phyloP scores from a whole-genome alignment of 1,140 invertebrate genomes.

The Temnothorax longispinosus region DNA sequence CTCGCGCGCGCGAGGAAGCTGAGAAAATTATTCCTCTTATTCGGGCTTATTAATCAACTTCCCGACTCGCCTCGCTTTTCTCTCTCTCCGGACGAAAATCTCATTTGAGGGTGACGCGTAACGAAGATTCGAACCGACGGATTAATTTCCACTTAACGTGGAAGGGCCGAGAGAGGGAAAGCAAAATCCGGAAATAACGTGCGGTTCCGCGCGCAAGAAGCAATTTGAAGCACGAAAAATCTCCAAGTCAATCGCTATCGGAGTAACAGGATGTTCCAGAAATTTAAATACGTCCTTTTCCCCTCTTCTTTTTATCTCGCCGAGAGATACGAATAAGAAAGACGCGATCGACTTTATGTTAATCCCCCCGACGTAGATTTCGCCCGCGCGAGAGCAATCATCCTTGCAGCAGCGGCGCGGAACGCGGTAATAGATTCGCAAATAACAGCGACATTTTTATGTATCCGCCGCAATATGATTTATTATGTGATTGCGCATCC shows the following conservation, averaged over 20 bases:
- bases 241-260: constrained; percentile 44
- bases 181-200: constrained; percentile 1
- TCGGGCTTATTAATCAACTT: constrained; percentile 51
- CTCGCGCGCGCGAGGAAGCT: not conserved
- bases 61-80: constrained; percentile 1
- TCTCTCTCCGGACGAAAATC: not conserved
- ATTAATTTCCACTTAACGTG: constrained; percentile 52
- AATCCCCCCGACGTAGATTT: constrained; percentile 23
- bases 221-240: constrained; percentile 1
- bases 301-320: not conserved
- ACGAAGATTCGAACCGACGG: constrained; percentile 14
- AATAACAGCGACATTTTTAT: constrained; percentile 4
- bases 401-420: too few species aligned
- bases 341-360: constrained; percentile 53
- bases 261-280: constrained; percentile 47
- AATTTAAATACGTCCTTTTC: constrained; percentile 44
- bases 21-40: constrained; percentile 51
- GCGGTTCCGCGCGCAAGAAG: not conserved
- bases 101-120: constrained; percentile 15
- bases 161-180: not conserved
- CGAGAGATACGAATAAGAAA: not conserved
- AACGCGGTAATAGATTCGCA: constrained; percentile 33
- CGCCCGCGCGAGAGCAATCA: constrained; percentile 11
- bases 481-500: not conserved
- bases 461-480: constrained; percentile 14